Base-by-base conservation (phyloP, 2,888 invertebrate species). In the Trimorus sp. region DNA sequence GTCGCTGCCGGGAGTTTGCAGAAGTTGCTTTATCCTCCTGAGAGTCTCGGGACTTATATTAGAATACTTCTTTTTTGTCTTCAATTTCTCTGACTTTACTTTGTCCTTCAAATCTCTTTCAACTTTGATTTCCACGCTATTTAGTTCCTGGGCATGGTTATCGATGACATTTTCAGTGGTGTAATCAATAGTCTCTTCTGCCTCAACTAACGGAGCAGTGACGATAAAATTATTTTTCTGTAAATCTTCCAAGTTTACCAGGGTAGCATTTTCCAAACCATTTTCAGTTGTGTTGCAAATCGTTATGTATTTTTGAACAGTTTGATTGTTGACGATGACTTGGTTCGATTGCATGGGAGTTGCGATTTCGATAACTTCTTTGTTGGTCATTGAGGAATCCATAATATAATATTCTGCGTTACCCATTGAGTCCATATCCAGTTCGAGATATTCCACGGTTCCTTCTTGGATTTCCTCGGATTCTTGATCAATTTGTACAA, bases 1-100 rank as follows among this genome's bases (percentile, higher is more conserved):
- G 78, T 87, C 88, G 8, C 82, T 74, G 16, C 85, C 88, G 40
- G 69, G 53, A 16, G 37, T 70, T 14, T 51, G 40, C 4, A 79
- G 51, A 12, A 82, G 38, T 40, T 78, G 70, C 45, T 70, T 75
- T 9, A 78, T 77, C 38, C 76, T 73, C 40, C 53, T 36, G 5
- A 53, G n/a, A 12, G 14, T 26, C 26, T 26, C 26, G 4, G 26
- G 26, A 26, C 26, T 26, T 3, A 26, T 4, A 4, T 26, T 26
- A 1, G 26, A 26, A 26, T 26, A 26, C 4, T 26, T 26, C 15
- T 37, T 62, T 9, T 68, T 58, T 26, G 59, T 56, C 8, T 45
- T 70, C 36, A 65, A 11, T 38, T 65, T 7, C 5, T 2, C 5
- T 12, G 7, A 36, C 58, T 37, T 71, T 8, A 11, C 48, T 12